phyloP scores from a whole-genome alignment of 2,113 vertebrate species.

The Chelonoidis abingdonii region DNA sequence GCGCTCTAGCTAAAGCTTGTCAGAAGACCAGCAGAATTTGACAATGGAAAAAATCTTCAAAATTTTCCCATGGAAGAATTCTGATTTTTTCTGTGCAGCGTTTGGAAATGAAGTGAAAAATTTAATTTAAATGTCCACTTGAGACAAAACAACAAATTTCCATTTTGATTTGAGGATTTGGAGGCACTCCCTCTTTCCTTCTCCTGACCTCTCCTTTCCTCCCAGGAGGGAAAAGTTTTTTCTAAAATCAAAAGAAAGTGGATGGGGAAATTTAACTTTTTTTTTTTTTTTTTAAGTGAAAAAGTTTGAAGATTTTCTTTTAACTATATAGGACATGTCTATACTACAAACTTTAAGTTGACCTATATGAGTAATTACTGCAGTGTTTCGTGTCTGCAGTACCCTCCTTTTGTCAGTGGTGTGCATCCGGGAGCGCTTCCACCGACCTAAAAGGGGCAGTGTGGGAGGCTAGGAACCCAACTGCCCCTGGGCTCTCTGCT shows the following conservation, averaged over 20 bases:
- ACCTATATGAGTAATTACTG: no score
- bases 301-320: not conserved
- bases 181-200: not conserved
- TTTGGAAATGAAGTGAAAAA: not conserved
- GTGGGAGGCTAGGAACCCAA: no score
- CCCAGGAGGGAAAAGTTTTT: not conserved
- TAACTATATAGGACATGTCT: no score
- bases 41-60: not conserved
- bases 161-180: not conserved
- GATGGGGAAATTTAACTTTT: not conserved
- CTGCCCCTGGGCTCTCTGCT: no score
- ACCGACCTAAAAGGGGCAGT: no score
- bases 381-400: no score
- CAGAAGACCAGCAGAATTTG: not conserved
- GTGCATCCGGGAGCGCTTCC: no score
- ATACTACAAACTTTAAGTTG: not conserved
- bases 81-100: rapidly evolving
- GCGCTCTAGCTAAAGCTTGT: not conserved
- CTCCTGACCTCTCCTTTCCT: not conserved
- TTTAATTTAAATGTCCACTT: not conserved
- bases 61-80: not conserved
- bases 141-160: not conserved
- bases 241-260: not conserved
- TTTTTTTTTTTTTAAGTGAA: not conserved
- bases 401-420: no score